phyloP scores from a whole-genome alignment of 2,888 invertebrate genomes.

The Miltochrista miniata region DNA sequence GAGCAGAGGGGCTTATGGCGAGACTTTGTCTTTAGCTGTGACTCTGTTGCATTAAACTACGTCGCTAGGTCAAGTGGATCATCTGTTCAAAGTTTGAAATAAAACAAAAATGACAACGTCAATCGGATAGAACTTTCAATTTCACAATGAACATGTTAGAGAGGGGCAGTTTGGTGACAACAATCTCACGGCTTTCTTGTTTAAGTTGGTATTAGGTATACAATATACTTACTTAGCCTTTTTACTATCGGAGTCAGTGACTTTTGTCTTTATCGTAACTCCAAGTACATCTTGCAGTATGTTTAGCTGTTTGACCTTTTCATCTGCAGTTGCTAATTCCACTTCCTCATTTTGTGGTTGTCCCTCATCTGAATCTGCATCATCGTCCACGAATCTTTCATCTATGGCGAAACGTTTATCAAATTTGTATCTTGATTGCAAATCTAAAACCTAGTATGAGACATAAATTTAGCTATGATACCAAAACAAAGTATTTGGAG shows the following conservation, averaged over 20 bases:
- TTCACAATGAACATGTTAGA: too few species aligned
- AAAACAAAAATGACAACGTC: too few species aligned
- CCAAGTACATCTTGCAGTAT: constrained; percentile 83
- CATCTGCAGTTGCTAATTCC: constrained; percentile 53
- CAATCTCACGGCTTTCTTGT: too few species aligned
- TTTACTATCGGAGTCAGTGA: constrained; percentile 35
- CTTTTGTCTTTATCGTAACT: constrained; percentile 59
- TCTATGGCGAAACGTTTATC: constrained; percentile 91
- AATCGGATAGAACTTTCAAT: too few species aligned
- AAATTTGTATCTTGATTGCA: constrained; percentile 88
- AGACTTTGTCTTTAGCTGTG: too few species aligned
- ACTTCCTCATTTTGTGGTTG: constrained; percentile 47
- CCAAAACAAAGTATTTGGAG: background rate
- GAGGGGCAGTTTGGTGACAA: too few species aligned
- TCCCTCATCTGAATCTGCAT: constrained; percentile 44
- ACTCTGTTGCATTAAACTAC: too few species aligned
- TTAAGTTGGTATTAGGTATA: too few species aligned
- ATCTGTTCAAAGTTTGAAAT: too few species aligned
- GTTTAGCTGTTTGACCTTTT: constrained; percentile 79
- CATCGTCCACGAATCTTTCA: constrained; percentile 87
- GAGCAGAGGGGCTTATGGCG: too few species aligned
- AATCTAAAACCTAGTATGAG: constrained; percentile 83
- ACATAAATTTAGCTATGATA: constrained; percentile 18
- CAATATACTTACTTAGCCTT: constrained; percentile 60
- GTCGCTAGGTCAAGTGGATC: too few species aligned